Percentiles rank a stretch among this genome's conserved stretches.
Evolutionary conservation across 1,140 invertebrate genomes (phyloP).

Genomic region (Chelonus insularis): DNA sequence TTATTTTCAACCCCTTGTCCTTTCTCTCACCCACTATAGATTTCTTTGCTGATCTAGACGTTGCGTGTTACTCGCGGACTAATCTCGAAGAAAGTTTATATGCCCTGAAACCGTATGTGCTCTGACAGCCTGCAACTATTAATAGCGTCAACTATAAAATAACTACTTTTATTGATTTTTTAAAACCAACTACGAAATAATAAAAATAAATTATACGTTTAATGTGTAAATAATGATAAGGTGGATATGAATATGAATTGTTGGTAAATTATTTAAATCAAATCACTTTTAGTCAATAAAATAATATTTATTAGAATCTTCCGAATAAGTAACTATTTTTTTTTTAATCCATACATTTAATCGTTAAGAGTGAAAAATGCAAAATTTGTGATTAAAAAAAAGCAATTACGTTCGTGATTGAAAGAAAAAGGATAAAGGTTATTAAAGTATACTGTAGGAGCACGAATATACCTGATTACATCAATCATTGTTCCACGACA

Average conservation of each 20-base stretch:
- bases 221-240: too few species aligned
- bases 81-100: constrained; percentile 34
- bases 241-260: too few species aligned
- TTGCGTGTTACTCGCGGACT: constrained; percentile 26
- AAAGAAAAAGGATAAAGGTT: neutral
- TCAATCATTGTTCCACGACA: constrained; percentile 57
- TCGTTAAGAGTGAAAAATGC: neutral
- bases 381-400: neutral
- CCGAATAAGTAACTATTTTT: too few species aligned
- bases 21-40: constrained; percentile 21
- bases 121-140: constrained; percentile 25
- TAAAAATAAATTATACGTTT: neutral
- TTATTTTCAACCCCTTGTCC: constrained; percentile 27
- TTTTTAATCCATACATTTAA: too few species aligned
- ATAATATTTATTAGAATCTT: too few species aligned
- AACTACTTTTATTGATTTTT: constrained; percentile 3
- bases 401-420: neutral
- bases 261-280: too few species aligned
- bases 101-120: constrained; percentile 21
- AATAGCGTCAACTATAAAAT: constrained; percentile 23
- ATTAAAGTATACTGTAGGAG: constrained; percentile 19
- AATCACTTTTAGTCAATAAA: too few species aligned
- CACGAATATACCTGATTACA: constrained; percentile 54
- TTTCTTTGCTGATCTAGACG: constrained; percentile 1
- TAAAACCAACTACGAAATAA: neutral